Evolutionary conservation across 2,113 vertebrate genomes (phyloP).

Genomic region (Lanius ludovicianus): DNA sequence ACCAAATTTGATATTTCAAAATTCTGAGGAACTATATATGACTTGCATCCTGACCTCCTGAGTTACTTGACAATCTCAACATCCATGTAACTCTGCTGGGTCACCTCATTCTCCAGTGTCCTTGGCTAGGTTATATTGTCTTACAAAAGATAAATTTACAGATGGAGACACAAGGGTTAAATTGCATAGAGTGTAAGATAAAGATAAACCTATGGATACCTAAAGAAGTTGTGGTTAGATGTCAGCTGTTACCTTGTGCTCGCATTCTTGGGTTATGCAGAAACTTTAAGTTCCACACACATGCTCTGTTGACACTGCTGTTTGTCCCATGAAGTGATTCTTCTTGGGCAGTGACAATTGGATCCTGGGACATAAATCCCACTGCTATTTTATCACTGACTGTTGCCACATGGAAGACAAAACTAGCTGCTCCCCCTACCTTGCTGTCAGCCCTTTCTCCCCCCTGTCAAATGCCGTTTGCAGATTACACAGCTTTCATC

Average conservation of each 20-base stretch:
- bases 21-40: neutral
- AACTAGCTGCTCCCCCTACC: neutral
- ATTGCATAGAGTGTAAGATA: neutral
- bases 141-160: neutral
- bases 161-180: neutral
- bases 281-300: neutral
- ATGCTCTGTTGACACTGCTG: neutral
- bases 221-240: neutral
- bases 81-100: neutral
- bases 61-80: neutral
- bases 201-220: neutral
- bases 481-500: neutral
- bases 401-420: neutral
- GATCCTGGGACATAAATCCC: neutral
- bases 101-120: neutral
- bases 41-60: neutral
- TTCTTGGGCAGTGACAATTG: neutral
- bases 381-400: neutral
- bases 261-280: neutral
- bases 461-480: neutral
- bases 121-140: neutral
- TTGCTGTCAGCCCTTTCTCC: neutral
- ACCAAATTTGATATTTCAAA: neutral
- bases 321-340: neutral
- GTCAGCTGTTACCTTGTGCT: rapidly evolving